Percentiles rank a stretch among this genome's conserved stretches.
Evolutionary conservation across 2,797 vertebrate genomes (phyloP).

Genomic region (Lacerta viridis): DNA sequence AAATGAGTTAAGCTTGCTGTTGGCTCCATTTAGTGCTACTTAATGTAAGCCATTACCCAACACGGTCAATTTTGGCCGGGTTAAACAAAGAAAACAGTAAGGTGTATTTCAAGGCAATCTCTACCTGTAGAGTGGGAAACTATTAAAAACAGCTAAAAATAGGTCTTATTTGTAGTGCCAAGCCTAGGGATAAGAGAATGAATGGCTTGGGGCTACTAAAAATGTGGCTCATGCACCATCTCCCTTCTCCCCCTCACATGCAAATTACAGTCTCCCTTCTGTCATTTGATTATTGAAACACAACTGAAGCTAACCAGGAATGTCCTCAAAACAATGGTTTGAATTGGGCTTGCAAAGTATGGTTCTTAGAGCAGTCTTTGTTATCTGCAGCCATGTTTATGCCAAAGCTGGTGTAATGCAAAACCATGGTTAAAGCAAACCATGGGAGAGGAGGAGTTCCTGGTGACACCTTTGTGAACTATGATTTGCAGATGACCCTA

Average conservation of each 20-base stretch:
- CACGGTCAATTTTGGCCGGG: not conserved
- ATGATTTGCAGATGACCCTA: not conserved
- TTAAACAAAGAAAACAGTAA: conserved; percentile 26
- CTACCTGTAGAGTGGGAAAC: not conserved
- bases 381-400: not conserved
- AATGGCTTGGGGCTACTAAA: not conserved
- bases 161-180: not conserved
- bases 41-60: conserved; percentile 19
- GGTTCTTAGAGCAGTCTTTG: not conserved
- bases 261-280: not conserved
- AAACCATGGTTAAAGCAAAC: not conserved
- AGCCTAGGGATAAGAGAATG: not conserved
- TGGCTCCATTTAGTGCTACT: conserved; percentile 20
- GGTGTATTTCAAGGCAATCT: conserved; percentile 9
- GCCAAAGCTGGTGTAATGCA: not conserved
- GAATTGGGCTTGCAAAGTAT: not conserved
- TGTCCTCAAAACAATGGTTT: not conserved
- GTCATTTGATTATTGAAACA: not conserved
- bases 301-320: not conserved
- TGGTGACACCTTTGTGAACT: not conserved
- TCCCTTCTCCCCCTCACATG: not conserved
- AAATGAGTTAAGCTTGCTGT: conserved; percentile 8
- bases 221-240: not conserved
- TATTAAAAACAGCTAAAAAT: not conserved
- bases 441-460: not conserved